Evolutionary conservation across 2,888 invertebrate genomes (phyloP).

Genomic region (Machimus atricapillus): DNA sequence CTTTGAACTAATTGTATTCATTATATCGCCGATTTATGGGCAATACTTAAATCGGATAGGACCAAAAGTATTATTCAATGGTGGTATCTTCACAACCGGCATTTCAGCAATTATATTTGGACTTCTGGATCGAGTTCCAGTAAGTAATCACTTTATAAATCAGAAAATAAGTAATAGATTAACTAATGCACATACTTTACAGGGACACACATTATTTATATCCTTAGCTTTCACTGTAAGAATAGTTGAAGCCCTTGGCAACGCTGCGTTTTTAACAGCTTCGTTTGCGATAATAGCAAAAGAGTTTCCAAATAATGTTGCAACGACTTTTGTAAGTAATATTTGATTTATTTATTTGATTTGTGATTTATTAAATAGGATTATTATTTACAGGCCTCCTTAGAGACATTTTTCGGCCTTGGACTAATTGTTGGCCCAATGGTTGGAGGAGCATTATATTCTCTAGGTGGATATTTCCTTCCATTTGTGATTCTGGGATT

Average conservation of each 20-base stretch:
- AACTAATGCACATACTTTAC: background rate
- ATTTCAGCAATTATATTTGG: constrained; percentile 84
- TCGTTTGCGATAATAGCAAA: constrained; percentile 87
- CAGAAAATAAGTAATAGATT: background rate
- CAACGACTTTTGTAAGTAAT: constrained; percentile 80
- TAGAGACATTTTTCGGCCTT: constrained; percentile 87
- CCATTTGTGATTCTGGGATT: constrained; percentile 84
- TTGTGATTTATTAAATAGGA: background rate
- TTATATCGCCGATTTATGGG: constrained; percentile 83
- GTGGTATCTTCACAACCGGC: constrained; percentile 83
- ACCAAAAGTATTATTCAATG: constrained; percentile 80
- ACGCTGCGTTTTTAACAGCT: constrained; percentile 85
- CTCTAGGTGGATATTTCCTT: constrained; percentile 77
- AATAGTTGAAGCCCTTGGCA: constrained; percentile 84
- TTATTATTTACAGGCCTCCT: constrained; percentile 68
- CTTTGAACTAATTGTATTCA: constrained; percentile 83
- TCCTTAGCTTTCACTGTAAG: constrained; percentile 79
- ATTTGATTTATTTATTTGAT: background rate
- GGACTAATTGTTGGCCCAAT: constrained; percentile 91
- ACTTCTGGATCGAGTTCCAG: constrained; percentile 49
- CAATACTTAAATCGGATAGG: constrained; percentile 79
- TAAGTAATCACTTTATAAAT: constrained; percentile 31
- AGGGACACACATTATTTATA: constrained; percentile 77
- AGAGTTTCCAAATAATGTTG: constrained; percentile 85
- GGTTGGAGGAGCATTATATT: constrained; percentile 84